Evolutionary conservation across 92 coral and sea anemone species (phyloP).

Genomic region (Porites divaricata): DNA sequence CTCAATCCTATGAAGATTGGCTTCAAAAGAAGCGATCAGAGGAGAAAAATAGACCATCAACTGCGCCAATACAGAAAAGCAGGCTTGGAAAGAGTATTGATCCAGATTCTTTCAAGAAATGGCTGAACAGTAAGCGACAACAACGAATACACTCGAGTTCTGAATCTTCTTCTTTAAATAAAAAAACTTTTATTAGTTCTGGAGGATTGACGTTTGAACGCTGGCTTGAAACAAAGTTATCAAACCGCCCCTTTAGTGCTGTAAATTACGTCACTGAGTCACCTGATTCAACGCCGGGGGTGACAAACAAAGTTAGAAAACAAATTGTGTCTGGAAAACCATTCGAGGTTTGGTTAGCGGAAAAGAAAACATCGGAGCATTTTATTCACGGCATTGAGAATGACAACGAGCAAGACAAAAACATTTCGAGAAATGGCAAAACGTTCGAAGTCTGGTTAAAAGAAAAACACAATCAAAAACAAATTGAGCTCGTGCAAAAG

Average conservation of each 20-base stretch:
- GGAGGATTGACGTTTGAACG: conserved; percentile 83
- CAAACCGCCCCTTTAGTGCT: conserved; percentile 49
- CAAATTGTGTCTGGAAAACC: conserved; percentile 65
- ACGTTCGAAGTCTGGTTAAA: conserved; percentile 84
- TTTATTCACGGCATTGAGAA: conserved; percentile 13
- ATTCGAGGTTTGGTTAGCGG: conserved; percentile 87
- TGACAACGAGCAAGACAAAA: conserved; percentile 26
- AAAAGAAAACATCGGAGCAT: conserved; percentile 62
- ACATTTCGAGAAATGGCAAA: conserved; percentile 73
- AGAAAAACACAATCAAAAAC: conserved; percentile 81
- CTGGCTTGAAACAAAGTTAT: conserved; percentile 84
- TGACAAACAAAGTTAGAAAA: conserved; percentile 39
- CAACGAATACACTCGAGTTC: conserved; percentile 54
- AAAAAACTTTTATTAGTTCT: conserved; percentile 65
- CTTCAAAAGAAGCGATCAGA: conserved; percentile 81
- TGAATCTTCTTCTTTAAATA: conserved; percentile 56
- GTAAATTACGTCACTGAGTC: conserved; percentile 55
- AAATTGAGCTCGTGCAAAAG: conserved; percentile 76
- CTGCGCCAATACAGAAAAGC: conserved; percentile 65
- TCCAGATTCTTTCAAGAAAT: conserved; percentile 81
- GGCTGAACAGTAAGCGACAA: conserved; percentile 75
- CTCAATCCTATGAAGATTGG: conserved; percentile 87
- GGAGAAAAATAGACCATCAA: conserved; percentile 60
- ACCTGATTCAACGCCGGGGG: conserved; percentile 15
- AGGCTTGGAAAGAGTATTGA: conserved; percentile 82